These are phyloP conservation scores for Drosophila incognita DNA, from an alignment of 2,888 invertebrate species.

Conservation along the genomic window DNA sequence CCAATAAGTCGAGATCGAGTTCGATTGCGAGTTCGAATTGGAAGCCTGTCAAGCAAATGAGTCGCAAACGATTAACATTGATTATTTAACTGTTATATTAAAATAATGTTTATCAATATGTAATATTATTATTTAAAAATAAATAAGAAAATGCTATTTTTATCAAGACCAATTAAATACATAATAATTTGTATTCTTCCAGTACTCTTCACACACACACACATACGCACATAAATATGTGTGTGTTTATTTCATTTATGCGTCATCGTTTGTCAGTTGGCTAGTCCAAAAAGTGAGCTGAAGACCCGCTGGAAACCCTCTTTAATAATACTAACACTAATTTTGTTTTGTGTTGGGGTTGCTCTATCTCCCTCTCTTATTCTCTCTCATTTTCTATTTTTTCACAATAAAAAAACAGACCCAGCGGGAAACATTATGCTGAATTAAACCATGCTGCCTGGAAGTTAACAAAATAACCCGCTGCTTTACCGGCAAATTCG, in stretches of 20 bases:
- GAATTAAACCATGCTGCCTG: neutral
- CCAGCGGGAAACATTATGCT: neutral
- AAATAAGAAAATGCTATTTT: neutral
- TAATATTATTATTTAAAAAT: too few relatives aligned
- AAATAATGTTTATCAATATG: too few relatives aligned
- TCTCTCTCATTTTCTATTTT: neutral
- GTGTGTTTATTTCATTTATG: conserved; percentile 3
- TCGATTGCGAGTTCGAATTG: neutral
- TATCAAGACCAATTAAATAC: neutral
- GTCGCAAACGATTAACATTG: conserved; percentile 15
- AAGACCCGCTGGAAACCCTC: conserved; percentile 28
- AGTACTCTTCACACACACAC: too few relatives aligned
- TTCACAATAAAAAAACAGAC: neutral
- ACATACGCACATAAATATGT: neutral
- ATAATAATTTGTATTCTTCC: conserved; percentile 1
- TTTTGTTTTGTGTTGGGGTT: conserved; percentile 25
- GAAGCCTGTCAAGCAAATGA: conserved; percentile 24
- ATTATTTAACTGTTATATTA: conserved; percentile 1
- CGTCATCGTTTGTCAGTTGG: conserved; percentile 22
- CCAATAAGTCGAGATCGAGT: conserved; percentile 1
- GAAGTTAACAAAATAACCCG: neutral
- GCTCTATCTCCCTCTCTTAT: neutral
- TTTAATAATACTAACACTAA: neutral
- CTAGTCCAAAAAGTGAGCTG: conserved; percentile 4
- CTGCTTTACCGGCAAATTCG: neutral